Conservation (phyloP, 2,888 invertebrate genomes). For the Drosophila flavopinicola region DNA sequence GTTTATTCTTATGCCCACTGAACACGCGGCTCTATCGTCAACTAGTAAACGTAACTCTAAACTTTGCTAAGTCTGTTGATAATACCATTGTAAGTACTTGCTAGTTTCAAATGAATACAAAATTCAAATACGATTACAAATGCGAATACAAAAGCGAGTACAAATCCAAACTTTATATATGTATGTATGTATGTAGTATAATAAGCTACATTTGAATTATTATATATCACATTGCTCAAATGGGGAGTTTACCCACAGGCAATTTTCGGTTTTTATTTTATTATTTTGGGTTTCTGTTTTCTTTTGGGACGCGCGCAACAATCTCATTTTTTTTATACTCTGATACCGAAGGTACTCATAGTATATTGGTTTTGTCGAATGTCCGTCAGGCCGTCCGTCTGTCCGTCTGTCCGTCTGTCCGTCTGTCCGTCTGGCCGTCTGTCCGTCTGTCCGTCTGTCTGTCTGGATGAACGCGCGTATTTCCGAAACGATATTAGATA, state of each 20-base stretch:
- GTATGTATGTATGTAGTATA: constrained; percentile 9
- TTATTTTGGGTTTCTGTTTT: not conserved
- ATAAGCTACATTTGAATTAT: constrained; percentile 25
- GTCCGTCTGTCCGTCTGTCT: too few species aligned
- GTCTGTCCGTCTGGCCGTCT: too few species aligned
- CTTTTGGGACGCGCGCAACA: not conserved
- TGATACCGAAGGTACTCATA: too few species aligned
- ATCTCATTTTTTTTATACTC: not conserved
- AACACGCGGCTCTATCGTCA: constrained; percentile 12
- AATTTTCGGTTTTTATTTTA: constrained; percentile 1
- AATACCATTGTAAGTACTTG: constrained; percentile 52
- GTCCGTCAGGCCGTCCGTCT: too few species aligned
- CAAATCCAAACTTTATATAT: constrained; percentile 3
- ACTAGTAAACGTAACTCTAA: constrained; percentile 12
- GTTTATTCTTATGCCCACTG: constrained; percentile 12
- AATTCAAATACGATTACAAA: constrained; percentile 1
- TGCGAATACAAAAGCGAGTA: constrained; percentile 5
- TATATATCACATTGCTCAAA: constrained; percentile 65
- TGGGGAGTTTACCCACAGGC: constrained; percentile 5
- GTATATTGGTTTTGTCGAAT: too few species aligned
- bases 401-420: too few species aligned
- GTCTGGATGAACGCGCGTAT: too few species aligned
- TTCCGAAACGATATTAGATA: too few species aligned
- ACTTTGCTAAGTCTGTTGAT: constrained; percentile 26
- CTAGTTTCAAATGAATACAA: constrained; percentile 25